Evolutionary conservation across 2,113 vertebrate genomes (phyloP).

Genomic region (Neoarius graeffei): DNA sequence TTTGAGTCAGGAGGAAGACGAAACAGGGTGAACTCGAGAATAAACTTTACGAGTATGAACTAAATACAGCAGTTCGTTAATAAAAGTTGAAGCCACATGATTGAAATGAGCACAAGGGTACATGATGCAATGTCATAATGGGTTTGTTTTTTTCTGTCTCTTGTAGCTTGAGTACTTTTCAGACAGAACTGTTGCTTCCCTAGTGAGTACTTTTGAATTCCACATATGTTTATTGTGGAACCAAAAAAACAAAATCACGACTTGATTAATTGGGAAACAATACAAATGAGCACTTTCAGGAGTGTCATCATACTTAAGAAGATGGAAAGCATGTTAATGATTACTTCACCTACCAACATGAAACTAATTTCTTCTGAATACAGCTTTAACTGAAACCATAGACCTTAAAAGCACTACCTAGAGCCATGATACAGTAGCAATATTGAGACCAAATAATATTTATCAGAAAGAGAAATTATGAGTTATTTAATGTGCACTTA

Average conservation of each 20-base stretch:
- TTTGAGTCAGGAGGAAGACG: background rate
- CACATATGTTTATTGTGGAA: background rate
- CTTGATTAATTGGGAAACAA: background rate
- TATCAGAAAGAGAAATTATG: background rate
- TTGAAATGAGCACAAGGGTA: background rate
- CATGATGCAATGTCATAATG: background rate
- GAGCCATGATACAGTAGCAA: background rate
- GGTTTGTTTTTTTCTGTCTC: background rate
- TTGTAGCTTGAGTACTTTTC: background rate
- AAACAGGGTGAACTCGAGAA: background rate
- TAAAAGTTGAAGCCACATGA: background rate
- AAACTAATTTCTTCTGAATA: background rate
- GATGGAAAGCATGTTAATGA: background rate
- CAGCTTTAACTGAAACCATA: background rate
- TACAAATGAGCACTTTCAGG: background rate
- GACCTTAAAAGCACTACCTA: background rate
- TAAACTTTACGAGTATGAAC: background rate
- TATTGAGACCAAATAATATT: background rate
- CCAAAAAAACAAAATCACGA: background rate
- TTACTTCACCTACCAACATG: background rate
- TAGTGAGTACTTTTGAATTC: background rate
- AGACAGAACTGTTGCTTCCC: background rate
- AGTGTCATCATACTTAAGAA: background rate
- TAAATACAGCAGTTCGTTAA: background rate
- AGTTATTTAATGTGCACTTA: background rate